Evolutionary conservation across 2,888 invertebrate species (phyloP), one percentile per base, ranked within the genome.

Genomic region (Chorisops tibialis): DNA sequence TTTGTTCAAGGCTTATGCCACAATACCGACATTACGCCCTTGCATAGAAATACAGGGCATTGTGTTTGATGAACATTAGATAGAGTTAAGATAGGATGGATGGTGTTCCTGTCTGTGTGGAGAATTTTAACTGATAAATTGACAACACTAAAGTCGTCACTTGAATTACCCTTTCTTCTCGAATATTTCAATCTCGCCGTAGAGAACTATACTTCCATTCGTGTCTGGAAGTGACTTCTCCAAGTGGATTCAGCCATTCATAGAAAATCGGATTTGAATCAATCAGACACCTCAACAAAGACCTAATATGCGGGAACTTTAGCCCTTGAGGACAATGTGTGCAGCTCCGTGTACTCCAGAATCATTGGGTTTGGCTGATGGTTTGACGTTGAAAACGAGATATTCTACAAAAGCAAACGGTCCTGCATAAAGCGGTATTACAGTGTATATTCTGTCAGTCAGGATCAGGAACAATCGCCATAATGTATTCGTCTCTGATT

Each of bases 401-500:
- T 19, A 45, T 30, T 11, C 35, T 12, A 4, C 16, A 14, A 45
- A 54, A 30, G 43, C n/a, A 30, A 56, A 45, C 43, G 56, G 43
- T 45, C 21, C 45, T 56, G 43, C 30, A 2, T 30, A 56, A 45
- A n/a, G 56, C 14, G 24, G 18, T 22, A 45, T 30, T 30, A 30
- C 30, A 30, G 43, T 30, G 56, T 16, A 45, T 56, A 56, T 43
- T 56, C 21, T 56, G 56, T 43, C 56, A 45, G 56, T 56, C 45
- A 59, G 48, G 35, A 59, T 58, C 49, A 59, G 48, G 45, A 59
- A 49, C 48, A 59, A 59, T 59, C 48, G 50, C 21, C 39, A 39
- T 60, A 60, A 60, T 60, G 59, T 60, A 60, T 60, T 60, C 59
- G 43, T 22, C 12, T 41, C 50, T 60, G 41, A 66, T 66, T 67